A percentile compares a stretch with the other conserved stretches of the same genome.
Conservation (phyloP, 2,113 vertebrate species). For the Tachuris rubrigastra region DNA sequence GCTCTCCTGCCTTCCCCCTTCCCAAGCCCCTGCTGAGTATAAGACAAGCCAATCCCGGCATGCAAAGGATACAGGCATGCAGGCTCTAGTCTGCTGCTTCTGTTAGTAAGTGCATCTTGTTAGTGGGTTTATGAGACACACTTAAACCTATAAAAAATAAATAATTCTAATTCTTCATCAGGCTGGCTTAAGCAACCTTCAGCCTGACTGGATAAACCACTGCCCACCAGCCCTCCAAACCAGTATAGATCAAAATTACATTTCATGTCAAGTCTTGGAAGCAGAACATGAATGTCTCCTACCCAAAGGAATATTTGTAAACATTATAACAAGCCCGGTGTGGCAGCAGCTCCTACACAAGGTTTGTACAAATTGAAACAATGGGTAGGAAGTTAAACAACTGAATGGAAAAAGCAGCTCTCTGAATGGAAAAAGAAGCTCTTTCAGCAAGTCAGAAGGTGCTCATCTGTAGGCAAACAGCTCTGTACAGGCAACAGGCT, state of each 20-base stretch:
- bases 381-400: constrained; percentile 23
- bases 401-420: constrained; percentile 51
- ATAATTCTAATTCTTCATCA: constrained; percentile 52
- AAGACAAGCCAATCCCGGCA: constrained; percentile 38
- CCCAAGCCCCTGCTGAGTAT: constrained; percentile 22
- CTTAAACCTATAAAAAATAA: constrained; percentile 60
- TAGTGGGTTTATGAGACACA: constrained; percentile 61
- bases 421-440: constrained; percentile 54
- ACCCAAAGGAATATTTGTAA: constrained; percentile 52
- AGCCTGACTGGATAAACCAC: constrained; percentile 18
- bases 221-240: constrained; percentile 50
- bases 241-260: constrained; percentile 24
- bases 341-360: constrained; percentile 51
- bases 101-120: constrained; percentile 68
- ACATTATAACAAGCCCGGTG: constrained; percentile 31
- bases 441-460: constrained; percentile 58
- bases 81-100: constrained; percentile 47
- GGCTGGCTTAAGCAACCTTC: constrained; percentile 44
- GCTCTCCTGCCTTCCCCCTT: not conserved
- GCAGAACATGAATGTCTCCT: constrained; percentile 40
- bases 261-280: constrained; percentile 55
- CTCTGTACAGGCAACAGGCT: not conserved
- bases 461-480: constrained; percentile 6
- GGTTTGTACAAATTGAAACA: constrained; percentile 39
- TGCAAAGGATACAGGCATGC: constrained; percentile 42